phyloP scores from a whole-genome alignment of 2,888 invertebrate species.

The Polymixis lichenea region DNA sequence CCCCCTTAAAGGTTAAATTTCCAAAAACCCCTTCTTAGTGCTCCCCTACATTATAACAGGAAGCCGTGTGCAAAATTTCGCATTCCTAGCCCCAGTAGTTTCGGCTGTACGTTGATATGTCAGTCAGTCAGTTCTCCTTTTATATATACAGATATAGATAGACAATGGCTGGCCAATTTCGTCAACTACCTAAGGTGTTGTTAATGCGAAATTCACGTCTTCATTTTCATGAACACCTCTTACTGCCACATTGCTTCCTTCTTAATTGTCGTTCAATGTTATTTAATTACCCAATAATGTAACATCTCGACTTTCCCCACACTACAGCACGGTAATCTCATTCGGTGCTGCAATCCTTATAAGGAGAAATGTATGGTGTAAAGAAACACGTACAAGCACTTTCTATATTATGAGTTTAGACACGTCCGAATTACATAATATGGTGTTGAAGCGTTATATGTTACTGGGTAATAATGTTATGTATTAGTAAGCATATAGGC shows the following conservation, averaged over 20 bases:
- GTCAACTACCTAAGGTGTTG: background rate
- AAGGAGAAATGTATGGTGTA: conserved; percentile 48
- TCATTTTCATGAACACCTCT: background rate
- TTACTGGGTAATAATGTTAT: conserved; percentile 54
- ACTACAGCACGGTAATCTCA: conserved; percentile 32
- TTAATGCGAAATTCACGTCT: background rate
- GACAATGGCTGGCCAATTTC: background rate
- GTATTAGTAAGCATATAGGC: conserved; percentile 19
- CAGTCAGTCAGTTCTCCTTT: too few relatives aligned
- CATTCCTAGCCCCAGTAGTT: too few relatives aligned
- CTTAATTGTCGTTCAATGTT: background rate
- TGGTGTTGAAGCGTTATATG: conserved; percentile 44
- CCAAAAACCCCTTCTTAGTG: too few relatives aligned
- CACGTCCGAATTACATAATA: conserved; percentile 54
- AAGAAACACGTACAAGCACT: conserved; percentile 40
- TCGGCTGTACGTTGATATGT: too few relatives aligned
- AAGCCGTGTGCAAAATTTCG: too few relatives aligned
- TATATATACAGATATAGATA: too few relatives aligned
- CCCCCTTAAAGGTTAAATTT: too few relatives aligned
- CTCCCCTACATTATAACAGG: too few relatives aligned
- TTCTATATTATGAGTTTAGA: conserved; percentile 57
- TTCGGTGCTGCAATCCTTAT: conserved; percentile 31
- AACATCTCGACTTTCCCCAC: conserved; percentile 22
- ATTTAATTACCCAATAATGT: conserved; percentile 7
- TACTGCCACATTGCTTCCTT: background rate